Conservation (phyloP, 2,888 invertebrate species). For the Trilocha varians region DNA sequence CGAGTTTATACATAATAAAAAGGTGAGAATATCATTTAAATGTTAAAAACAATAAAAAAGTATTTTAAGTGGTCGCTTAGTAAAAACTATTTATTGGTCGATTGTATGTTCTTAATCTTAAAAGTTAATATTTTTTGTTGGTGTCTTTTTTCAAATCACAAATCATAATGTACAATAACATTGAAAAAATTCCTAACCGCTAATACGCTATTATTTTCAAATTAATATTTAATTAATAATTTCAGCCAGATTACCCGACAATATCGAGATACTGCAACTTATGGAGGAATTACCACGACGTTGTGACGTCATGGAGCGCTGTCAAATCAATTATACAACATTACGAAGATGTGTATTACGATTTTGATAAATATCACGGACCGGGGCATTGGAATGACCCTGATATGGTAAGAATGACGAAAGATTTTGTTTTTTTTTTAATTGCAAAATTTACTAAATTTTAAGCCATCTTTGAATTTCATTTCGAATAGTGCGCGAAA, state of each 20-base stretch:
- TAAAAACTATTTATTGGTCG: no score
- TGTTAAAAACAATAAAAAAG: background rate
- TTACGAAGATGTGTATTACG: slow-evolving; percentile 59
- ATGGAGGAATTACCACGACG: slow-evolving; percentile 80
- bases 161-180: no score
- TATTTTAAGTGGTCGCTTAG: background rate
- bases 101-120: no score
- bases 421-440: no score
- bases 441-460: no score
- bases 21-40: slow-evolving; percentile 45
- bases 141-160: no score
- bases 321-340: slow-evolving; percentile 67
- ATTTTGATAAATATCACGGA: slow-evolving; percentile 66
- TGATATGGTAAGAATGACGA: slow-evolving; percentile 81
- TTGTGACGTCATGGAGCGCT: slow-evolving; percentile 70
- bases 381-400: slow-evolving; percentile 83
- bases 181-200: no score
- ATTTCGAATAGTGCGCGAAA: no score
- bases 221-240: slow-evolving; percentile 2
- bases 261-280: slow-evolving; percentile 74
- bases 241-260: slow-evolving; percentile 69
- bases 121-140: no score
- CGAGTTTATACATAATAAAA: slow-evolving; percentile 63
- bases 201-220: no score
- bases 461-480: no score